Evolutionary conservation across 64 coral and sea anemone species (phyloP), one percentile per base, ranked within the genome.

Genomic region (Platygyra sinensis): DNA sequence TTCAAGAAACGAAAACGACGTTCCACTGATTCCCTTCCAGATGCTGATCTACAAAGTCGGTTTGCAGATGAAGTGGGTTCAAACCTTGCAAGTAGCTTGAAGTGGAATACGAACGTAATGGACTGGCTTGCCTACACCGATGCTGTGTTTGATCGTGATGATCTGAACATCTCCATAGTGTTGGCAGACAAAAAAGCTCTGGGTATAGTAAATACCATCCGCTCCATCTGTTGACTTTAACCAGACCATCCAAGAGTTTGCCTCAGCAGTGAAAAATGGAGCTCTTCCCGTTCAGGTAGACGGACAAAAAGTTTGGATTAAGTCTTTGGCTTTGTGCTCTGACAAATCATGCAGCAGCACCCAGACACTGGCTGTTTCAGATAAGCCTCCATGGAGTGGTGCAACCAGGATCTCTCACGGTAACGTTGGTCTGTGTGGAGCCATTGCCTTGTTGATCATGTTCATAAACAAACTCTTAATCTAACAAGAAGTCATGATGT

Each of bases 151-250:
- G 24, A 25, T 69, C 65, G 8, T 15, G 74, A 61, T 50, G 51
- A 59, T 15, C 29, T 67, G 29, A 74, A 72, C 20, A 74, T 94
- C n/a, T 69, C 27, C 27, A 57, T 91, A n/a, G 78, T 86, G 33
- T 72, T 94, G 29, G 88, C 80, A 0, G 88, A 94, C 25, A 80
- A 75, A 38, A 77, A 91, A 54, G 83, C 75, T 13, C 55, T 90
- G 42, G 38, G 63, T n/a, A 57, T 88, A 31, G 31, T 28, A 0
- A 87, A 31, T 24, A 33, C 50, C 2, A n/a, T 24, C 82, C 0
- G 4, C 59, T 24, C 15, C 29, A 8, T 39, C 33, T 14, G 52
- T 73, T 5, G 62, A 91, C 38, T 24, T 94, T 0, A 83, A 94
- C 17, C 15, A 73, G 50, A 91, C 83, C 30, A 62, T 94, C 9